phyloP scores from a whole-genome alignment of 1,140 invertebrate genomes.

The Drosophila tristis region DNA sequence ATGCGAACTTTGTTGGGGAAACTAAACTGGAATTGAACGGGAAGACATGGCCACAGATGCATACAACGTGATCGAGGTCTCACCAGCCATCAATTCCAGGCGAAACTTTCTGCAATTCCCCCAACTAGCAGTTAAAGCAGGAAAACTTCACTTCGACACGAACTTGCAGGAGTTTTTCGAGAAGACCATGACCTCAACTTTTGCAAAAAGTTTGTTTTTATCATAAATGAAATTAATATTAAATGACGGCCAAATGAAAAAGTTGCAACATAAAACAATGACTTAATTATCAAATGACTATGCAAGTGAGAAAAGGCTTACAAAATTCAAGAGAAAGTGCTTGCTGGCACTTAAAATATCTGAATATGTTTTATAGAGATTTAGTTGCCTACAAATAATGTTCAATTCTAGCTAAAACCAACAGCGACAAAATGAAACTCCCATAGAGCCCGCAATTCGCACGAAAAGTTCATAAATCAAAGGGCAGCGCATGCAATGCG shows the following conservation, averaged over 20 bases:
- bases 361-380: neutral
- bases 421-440: neutral
- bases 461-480: slow-evolving; percentile 59
- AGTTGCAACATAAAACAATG: too few relatives aligned
- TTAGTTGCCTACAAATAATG: neutral
- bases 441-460: neutral
- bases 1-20: neutral
- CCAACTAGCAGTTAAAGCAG: too few relatives aligned
- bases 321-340: neutral
- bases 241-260: neutral
- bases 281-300: too few relatives aligned
- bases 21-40: neutral
- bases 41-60: slow-evolving; percentile 5
- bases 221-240: slow-evolving; percentile 23
- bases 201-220: slow-evolving; percentile 21
- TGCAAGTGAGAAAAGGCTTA: too few relatives aligned
- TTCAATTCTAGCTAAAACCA: neutral
- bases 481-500: slow-evolving; percentile 16
- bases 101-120: slow-evolving; percentile 13
- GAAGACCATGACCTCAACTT: neutral
- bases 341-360: too few relatives aligned
- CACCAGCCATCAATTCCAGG: slow-evolving; percentile 24
- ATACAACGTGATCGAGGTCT: slow-evolving; percentile 19
- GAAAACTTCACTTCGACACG: neutral
- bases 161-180: too few relatives aligned